These are phyloP conservation scores for Cryptoblepharus egeriae DNA, from an alignment of 2,797 vertebrate species.

Conservation along the genomic window DNA sequence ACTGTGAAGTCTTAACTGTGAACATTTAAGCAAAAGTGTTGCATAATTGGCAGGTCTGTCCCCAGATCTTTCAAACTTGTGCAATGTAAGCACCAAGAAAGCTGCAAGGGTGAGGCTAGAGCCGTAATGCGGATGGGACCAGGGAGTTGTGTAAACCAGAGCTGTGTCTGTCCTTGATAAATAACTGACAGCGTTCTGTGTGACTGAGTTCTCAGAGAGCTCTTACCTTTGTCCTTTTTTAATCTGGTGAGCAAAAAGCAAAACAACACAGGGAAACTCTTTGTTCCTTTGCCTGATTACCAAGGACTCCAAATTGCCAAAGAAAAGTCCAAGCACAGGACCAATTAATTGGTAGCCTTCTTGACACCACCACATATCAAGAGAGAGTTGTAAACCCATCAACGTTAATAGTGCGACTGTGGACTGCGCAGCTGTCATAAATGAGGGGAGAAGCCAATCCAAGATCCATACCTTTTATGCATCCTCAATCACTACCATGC, in stretches of 20 bases:
- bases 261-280: slow-evolving; percentile 28
- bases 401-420: slow-evolving; percentile 19
- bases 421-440: slow-evolving; percentile 31
- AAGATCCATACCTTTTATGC: rapidly evolving
- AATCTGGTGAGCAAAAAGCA: slow-evolving; percentile 44
- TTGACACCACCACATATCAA: slow-evolving; percentile 29
- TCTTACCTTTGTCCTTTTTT: slow-evolving; percentile 51
- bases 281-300: slow-evolving; percentile 27
- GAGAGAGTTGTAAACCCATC: slow-evolving; percentile 1
- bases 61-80: too few relatives aligned
- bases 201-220: slow-evolving; percentile 20
- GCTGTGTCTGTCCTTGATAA: slow-evolving; percentile 11
- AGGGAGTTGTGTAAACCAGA: not conserved
- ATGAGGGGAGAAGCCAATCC: rapidly evolving
- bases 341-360: not conserved
- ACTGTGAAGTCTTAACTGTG: too few relatives aligned
- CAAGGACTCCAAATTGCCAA: slow-evolving; percentile 27
- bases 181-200: not conserved
- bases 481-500: not conserved
- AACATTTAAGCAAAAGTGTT: too few relatives aligned
- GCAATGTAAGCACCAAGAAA: too few relatives aligned
- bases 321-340: slow-evolving; percentile 6
- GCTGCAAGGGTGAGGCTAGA: too few relatives aligned
- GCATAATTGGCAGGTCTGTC: too few relatives aligned
- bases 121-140: too few relatives aligned